A percentile compares a stretch with the other conserved stretches of the same genome.
These are phyloP conservation scores for Aphis gossypii DNA, from an alignment of 1,140 invertebrate species.

Conservation along the genomic window DNA sequence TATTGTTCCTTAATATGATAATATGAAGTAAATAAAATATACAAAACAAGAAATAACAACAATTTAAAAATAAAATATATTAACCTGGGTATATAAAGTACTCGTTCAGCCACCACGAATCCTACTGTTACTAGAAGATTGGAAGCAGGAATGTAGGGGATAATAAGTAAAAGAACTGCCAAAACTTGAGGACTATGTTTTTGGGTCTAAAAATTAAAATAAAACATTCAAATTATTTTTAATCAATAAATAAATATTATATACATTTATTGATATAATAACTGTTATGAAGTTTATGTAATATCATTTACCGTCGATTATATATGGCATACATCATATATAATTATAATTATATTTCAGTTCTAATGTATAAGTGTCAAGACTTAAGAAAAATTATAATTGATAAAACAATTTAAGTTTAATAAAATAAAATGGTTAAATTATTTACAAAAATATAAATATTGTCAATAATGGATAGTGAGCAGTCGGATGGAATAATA, in stretches of 20 bases:
- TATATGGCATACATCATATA: no score
- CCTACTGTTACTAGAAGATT: constrained; percentile 89
- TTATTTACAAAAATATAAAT: background rate
- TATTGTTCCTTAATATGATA: background rate
- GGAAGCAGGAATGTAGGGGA: constrained; percentile 86
- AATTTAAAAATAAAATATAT: background rate
- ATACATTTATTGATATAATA: background rate
- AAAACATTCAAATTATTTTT: background rate
- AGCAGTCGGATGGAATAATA: background rate
- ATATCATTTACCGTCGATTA: background rate
- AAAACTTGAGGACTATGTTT: constrained; percentile 71
- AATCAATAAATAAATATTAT: background rate
- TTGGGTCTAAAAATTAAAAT: constrained; percentile 68
- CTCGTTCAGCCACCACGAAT: constrained; percentile 88
- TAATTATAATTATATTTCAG: background rate
- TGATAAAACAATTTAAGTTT: background rate
- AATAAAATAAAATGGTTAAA: background rate
- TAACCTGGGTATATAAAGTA: constrained; percentile 90
- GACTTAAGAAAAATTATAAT: background rate
- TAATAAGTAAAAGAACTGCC: constrained; percentile 72
- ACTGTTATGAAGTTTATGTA: background rate
- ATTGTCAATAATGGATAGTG: background rate
- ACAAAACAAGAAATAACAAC: background rate
- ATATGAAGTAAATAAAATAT: background rate
- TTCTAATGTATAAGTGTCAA: background rate